Conservation (phyloP, 2,797 vertebrate genomes). For the Rhyacichthys aspro region DNA sequence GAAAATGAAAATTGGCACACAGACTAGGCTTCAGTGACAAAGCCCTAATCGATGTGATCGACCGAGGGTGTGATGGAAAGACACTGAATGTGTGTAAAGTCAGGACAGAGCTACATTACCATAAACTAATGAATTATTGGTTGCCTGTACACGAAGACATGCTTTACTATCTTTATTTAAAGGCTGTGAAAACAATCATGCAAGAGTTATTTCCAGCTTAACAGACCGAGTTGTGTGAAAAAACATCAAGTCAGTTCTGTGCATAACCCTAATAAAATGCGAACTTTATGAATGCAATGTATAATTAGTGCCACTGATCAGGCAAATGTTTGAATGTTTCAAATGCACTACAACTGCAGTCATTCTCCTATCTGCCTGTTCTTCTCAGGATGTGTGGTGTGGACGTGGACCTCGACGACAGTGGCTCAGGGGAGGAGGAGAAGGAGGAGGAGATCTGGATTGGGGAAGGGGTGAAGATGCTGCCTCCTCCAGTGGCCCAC, state of each 20-base stretch:
- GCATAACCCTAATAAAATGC: not conserved
- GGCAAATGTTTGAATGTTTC: no score
- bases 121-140: conserved; percentile 47
- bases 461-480: conserved; percentile 76
- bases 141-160: not conserved
- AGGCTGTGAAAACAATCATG: not conserved
- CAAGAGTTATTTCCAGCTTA: conserved; percentile 12
- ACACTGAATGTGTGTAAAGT: conserved; percentile 12
- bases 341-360: no score
- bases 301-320: no score
- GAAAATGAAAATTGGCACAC: conserved; percentile 22
- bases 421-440: conserved; percentile 73
- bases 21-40: conserved; percentile 22
- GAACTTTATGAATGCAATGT: not conserved
- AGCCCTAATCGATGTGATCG: conserved; percentile 54
- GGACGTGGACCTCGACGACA: conserved; percentile 75
- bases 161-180: conserved; percentile 4
- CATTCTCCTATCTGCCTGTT: not conserved
- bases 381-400: conserved; percentile 78
- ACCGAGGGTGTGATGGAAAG: conserved; percentile 15
- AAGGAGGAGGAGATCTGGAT: conserved; percentile 77
- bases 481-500: conserved; percentile 78
- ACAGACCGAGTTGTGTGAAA: not conserved
- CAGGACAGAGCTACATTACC: conserved; percentile 33
- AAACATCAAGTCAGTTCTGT: not conserved